A percentile compares a stretch with the other conserved stretches of the same genome.
phyloP scores from a whole-genome alignment of 2,113 vertebrate species.

The Asarcornis scutulata region DNA sequence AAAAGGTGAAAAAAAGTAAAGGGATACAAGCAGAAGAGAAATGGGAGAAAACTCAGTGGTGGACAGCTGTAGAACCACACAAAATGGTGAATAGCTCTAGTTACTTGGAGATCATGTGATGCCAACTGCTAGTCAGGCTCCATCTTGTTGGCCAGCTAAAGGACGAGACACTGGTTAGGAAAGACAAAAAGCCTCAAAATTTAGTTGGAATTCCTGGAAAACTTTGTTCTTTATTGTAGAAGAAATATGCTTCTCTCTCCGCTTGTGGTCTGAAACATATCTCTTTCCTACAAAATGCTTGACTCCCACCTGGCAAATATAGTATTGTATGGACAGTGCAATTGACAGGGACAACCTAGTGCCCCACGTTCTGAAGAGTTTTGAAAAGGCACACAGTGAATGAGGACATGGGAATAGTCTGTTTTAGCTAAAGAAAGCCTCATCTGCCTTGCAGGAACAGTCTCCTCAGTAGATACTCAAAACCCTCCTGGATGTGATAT shows the following conservation, averaged over 20 bases:
- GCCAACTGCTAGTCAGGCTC: not conserved
- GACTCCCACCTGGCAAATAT: not conserved
- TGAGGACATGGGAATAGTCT: not conserved
- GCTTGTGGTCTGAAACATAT: not conserved
- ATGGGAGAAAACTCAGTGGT: not conserved
- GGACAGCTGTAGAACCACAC: not conserved
- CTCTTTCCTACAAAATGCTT: not conserved
- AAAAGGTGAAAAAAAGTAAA: not conserved
- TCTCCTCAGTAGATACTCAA: too few species aligned
- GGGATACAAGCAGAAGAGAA: not conserved
- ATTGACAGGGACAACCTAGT: not conserved
- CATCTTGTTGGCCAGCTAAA: not conserved
- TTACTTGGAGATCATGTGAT: not conserved
- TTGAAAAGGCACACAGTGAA: not conserved
- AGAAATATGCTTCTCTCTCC: not conserved
- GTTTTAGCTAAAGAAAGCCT: not conserved
- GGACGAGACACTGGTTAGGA: not conserved
- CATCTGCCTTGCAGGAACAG: not conserved
- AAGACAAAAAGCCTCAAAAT: not conserved
- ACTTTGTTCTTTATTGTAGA: not conserved
- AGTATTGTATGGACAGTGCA: not conserved
- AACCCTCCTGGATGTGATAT: too few species aligned
- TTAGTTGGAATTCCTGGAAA: not conserved
- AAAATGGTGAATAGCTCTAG: not conserved
- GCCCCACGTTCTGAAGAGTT: not conserved